Conservation (phyloP, 2,797 vertebrate genomes). For the Sebastes hopkinsi region DNA sequence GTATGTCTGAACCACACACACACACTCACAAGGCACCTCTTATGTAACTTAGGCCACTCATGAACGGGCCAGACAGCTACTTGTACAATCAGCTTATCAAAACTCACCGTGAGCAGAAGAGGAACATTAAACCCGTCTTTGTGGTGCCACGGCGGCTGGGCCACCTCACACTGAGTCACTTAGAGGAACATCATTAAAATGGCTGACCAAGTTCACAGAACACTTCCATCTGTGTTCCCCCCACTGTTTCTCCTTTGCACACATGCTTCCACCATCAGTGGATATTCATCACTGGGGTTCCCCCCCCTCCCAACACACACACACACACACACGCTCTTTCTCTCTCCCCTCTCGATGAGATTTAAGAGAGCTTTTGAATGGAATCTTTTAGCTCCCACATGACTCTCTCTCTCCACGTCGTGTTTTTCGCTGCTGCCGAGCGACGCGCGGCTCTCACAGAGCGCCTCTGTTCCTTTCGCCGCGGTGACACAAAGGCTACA, state of each 20-base stretch:
- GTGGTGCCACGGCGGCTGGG: conserved; percentile 48
- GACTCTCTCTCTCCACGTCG: conserved; percentile 74
- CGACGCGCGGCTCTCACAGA: conserved; percentile 77
- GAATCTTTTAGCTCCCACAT: conserved; percentile 79
- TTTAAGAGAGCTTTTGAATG: conserved; percentile 77
- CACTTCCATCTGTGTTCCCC: conserved; percentile 77
- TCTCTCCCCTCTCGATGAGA: conserved; percentile 53
- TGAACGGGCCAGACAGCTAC: conserved; percentile 31
- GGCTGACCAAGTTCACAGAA: conserved; percentile 73
- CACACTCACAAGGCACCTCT: not conserved
- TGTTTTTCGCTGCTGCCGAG: conserved; percentile 78
- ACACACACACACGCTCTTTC: not conserved
- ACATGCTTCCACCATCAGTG: conserved; percentile 74
- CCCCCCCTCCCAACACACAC: conserved; percentile 15
- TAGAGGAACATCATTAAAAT: conserved; percentile 73
- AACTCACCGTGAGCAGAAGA: conserved; percentile 27
- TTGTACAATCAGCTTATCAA: conserved; percentile 50
- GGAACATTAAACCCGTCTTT: conserved; percentile 33
- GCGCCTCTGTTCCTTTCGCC: conserved; percentile 81
- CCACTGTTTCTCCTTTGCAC: conserved; percentile 66
- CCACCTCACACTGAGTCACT: conserved; percentile 73
- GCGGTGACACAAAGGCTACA: conserved; percentile 86
- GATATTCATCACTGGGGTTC: conserved; percentile 67
- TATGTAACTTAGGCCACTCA: conserved; percentile 18
- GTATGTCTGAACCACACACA: conserved; percentile 34